phyloP scores from a whole-genome alignment of 2,113 vertebrate species.

The Erythrocercus mccallii region DNA sequence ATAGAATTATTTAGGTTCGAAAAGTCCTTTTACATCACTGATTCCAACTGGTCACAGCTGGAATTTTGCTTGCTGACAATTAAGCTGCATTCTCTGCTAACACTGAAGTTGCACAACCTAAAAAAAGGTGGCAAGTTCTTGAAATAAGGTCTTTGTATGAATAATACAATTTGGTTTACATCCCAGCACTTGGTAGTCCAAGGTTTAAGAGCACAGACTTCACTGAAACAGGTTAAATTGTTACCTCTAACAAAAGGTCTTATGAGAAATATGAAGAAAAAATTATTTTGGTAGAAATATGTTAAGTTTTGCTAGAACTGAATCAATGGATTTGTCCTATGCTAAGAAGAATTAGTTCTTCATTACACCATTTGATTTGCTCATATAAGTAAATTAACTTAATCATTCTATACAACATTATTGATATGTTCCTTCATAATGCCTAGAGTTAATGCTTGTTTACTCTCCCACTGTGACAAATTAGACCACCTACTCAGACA shows the following conservation, averaged over 20 bases:
- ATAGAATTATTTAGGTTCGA: neutral
- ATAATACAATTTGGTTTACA: neutral
- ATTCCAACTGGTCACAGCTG: neutral
- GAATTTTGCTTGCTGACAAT: neutral
- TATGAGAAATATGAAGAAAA: neutral
- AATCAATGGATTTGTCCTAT: neutral
- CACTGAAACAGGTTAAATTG: neutral
- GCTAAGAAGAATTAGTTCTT: neutral
- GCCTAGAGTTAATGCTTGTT: neutral
- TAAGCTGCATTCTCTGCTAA: neutral
- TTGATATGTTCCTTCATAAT: neutral
- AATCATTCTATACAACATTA: slow-evolving; percentile 22
- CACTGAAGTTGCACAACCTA: neutral
- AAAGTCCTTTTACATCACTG: neutral
- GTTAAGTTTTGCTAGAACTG: neutral
- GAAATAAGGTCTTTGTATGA: neutral
- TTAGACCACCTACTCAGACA: slow-evolving; percentile 42
- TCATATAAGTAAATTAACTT: slow-evolving; percentile 10
- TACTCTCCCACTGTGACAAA: slow-evolving; percentile 30
- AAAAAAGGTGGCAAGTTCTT: neutral
- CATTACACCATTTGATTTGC: neutral
- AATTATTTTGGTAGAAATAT: neutral
- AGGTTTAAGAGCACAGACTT: neutral
- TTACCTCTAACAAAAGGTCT: neutral
- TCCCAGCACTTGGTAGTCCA: neutral